Percentiles rank a stretch among this genome's conserved stretches.
Conservation (phyloP, 2,113 vertebrate genomes). For the Sebastes fasciatus region DNA sequence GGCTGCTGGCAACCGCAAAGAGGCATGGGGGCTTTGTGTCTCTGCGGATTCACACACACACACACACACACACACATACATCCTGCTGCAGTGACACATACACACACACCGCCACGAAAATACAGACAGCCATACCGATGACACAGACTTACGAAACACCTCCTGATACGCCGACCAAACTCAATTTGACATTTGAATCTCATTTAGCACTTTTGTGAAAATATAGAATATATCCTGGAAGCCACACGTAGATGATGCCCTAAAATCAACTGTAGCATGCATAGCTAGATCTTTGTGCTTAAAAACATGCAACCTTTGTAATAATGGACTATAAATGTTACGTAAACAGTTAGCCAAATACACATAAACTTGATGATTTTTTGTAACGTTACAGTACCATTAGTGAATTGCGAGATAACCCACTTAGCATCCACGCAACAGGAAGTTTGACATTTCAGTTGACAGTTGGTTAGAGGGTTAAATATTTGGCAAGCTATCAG, state of each 20-base stretch:
- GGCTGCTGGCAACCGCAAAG: constrained; percentile 46
- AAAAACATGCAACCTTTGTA: too few species aligned
- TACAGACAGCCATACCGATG: constrained; percentile 1
- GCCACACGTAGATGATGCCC: background rate
- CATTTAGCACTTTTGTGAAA: background rate
- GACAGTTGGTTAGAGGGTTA: background rate
- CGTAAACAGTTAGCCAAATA: too few species aligned
- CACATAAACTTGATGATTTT: background rate
- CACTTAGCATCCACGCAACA: background rate
- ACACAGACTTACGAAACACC: background rate
- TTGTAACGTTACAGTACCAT: background rate
- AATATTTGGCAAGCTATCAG: background rate
- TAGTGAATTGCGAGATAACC: background rate
- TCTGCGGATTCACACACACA: constrained; percentile 48
- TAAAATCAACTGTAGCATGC: background rate
- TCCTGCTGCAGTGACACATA: constrained; percentile 29
- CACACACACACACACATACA: background rate
- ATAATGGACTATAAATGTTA: too few species aligned
- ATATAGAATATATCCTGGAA: background rate
- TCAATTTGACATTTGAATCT: background rate
- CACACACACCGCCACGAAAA: constrained; percentile 16
- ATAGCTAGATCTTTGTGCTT: background rate
- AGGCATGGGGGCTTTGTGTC: constrained; percentile 55
- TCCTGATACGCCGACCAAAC: background rate
- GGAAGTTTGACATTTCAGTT: too few species aligned